These are phyloP conservation scores for Ara ararauna DNA, from an alignment of 2,797 vertebrate species.

Conservation along the genomic window DNA sequence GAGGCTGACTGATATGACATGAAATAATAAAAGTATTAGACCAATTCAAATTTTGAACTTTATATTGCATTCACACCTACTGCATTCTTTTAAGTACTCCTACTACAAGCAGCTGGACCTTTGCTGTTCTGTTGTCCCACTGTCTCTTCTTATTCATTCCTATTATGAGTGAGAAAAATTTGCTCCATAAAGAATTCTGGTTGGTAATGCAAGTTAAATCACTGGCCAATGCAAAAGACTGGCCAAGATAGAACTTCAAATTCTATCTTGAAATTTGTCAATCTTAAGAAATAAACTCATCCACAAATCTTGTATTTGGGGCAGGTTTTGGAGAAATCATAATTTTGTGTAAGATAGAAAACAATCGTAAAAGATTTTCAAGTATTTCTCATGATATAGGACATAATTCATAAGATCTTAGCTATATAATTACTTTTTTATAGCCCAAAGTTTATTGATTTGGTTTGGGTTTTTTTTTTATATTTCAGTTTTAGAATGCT, in stretches of 20 bases:
- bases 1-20: background rate
- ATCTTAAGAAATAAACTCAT: background rate
- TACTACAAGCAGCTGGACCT: background rate
- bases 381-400: background rate
- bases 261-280: background rate
- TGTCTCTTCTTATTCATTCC: background rate
- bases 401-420: background rate
- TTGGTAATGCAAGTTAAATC: background rate
- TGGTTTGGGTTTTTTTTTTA: background rate
- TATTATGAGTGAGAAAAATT: background rate
- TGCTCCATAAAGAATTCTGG: background rate
- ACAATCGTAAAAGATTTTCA: background rate
- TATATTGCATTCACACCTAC: background rate
- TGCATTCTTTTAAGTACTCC: background rate
- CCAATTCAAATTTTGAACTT: background rate
- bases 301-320: background rate
- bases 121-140: background rate
- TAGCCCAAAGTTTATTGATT: background rate
- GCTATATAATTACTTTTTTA: background rate
- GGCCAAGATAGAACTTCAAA: background rate
- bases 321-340: background rate
- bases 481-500: background rate
- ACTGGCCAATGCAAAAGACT: background rate
- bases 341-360: background rate
- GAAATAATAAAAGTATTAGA: background rate